Evolutionary conservation across 2,888 invertebrate genomes (phyloP), one percentile per base, ranked within the genome.

Genomic region (Himalopsyche tibetana): DNA sequence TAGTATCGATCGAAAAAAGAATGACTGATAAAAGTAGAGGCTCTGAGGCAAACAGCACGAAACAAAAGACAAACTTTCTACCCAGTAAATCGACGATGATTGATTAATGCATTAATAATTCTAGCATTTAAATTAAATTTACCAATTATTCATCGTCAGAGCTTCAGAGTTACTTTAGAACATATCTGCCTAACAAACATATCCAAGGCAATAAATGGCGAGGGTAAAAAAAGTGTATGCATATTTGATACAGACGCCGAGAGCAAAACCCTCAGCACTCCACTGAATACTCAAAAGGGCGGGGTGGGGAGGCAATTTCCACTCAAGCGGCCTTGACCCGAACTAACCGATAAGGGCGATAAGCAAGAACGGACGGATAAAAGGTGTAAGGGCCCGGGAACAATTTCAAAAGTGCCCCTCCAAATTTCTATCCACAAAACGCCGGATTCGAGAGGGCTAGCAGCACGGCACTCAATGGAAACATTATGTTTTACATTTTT

Each of bases 311-410:
- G 74, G 74, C 36, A 74, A 74, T 74, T 74, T 74, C 36, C 63
- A 63, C 63, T n/a, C 28, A 74, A 38, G 74, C 36, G 74, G 74
- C 74, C 74, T 74, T 74, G 74, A 74, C 74, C 74, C 38, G 74
- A 74, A 74, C 74, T 74, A 74, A 74, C 74, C 74, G 74, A 74
- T 74, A 74, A 74, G 74, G 8, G 74, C 36, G 74, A 74, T 36
- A 74, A 74, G 12, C 74, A 74, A 36, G 74, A 38, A 36, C 36
- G 74, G 38, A 74, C 36, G 36, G 36, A 36, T 74, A 63, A 63
- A 63, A 63, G 74, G 74, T 36, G 74, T 28, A 74, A 74, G 74
- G 74, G 36, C 74, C 74, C 28, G 74, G 28, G 28, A 36, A 36
- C 74, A 74, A 74, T 74, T 74, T 74, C 28, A 38, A 74, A 15